These are phyloP conservation scores for Radopholus similis DNA, from an alignment of 1,140 invertebrate genomes.

Conservation along the genomic window DNA sequence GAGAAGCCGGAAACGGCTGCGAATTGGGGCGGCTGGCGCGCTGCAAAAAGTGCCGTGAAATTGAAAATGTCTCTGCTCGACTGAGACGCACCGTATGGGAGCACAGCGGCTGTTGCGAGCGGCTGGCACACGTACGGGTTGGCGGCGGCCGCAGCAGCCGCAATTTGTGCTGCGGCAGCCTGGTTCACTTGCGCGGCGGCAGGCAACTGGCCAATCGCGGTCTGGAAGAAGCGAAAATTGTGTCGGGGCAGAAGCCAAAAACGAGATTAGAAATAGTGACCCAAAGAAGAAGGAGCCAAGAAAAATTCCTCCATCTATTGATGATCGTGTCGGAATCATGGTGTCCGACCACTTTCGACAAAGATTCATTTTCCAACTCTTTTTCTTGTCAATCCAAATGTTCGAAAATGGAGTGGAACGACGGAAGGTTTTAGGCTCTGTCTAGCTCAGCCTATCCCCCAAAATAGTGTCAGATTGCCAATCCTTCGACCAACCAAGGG, in stretches of 20 bases:
- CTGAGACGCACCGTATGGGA: constrained; percentile 4
- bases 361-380: no score
- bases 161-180: background rate
- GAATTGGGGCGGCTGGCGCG: background rate
- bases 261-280: constrained; percentile 17
- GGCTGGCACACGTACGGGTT: constrained; percentile 12
- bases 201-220: background rate
- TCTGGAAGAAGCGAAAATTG: background rate
- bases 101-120: background rate
- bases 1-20: background rate
- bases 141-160: constrained; percentile 6
- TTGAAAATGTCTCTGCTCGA: background rate
- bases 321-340: no score
- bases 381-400: no score
- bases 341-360: no score
- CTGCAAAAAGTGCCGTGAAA: background rate
- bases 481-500: no score
- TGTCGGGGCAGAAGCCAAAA: background rate
- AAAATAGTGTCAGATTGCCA: no score
- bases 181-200: background rate
- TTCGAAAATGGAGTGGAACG: no score
- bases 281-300: no score
- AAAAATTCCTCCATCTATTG: no score
- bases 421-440: no score
- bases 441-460: no score